A percentile compares a stretch with the other conserved stretches of the same genome.
These are phyloP conservation scores for Apostichopus parvimensis DNA, from an alignment of 35 echinoderm and acorn worm species.

Conservation along the genomic window DNA sequence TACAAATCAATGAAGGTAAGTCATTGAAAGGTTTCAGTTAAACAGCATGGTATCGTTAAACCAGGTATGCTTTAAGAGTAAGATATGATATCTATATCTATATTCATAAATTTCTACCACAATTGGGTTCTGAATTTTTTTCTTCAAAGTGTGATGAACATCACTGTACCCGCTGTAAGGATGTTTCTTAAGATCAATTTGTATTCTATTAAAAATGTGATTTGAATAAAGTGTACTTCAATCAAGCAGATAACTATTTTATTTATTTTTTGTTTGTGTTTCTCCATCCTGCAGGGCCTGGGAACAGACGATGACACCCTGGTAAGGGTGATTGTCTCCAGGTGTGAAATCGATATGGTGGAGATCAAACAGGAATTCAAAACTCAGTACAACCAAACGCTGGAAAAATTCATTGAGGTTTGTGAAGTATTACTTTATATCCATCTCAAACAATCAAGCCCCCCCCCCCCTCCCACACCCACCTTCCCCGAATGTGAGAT, in stretches of 20 bases:
- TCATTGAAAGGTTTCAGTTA: neutral
- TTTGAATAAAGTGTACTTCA: neutral
- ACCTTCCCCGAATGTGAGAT: too few species aligned
- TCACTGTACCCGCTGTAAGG: neutral
- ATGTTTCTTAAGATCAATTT: neutral
- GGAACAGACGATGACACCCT: conserved; percentile 91
- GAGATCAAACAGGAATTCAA: conserved; percentile 96
- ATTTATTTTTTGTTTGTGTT: neutral
- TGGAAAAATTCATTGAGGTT: conserved; percentile 91
- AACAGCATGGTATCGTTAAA: too few species aligned
- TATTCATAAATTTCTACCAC: too few species aligned
- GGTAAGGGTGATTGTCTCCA: conserved; percentile 73
- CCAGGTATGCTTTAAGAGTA: too few species aligned
- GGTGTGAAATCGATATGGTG: conserved; percentile 93
- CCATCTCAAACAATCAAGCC: neutral
- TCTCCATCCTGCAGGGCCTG: conserved; percentile 78
- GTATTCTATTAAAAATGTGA: neutral
- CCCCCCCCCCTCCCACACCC: too few species aligned
- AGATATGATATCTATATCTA: neutral
- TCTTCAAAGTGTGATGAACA: too few species aligned
- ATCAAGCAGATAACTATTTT: neutral
- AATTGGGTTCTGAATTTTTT: too few species aligned
- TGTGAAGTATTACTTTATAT: conserved; percentile 21
- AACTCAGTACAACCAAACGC: conserved; percentile 75
- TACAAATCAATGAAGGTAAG: conserved; percentile 98